Base-by-base conservation (phyloP, 2,113 vertebrate genomes). In the Salvator merianae region DNA sequence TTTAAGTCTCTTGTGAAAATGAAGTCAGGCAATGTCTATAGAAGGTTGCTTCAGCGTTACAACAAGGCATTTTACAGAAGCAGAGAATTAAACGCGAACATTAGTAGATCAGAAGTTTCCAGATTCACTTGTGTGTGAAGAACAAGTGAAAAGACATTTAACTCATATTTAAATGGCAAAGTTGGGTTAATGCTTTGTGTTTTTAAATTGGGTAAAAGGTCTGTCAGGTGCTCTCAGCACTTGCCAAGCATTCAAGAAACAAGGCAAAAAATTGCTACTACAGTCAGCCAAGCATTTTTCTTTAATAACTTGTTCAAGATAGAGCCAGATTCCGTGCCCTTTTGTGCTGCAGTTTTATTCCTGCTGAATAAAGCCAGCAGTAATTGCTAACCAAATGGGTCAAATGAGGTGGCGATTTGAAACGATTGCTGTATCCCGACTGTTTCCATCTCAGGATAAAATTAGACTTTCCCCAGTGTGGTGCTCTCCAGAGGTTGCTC, bases 311-410 rank as follows among this genome's bases (percentile, higher is more conserved):
- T 83, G 50, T 36, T 81, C 81, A 47, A 40, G 74, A 38, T 65
- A 78, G 0, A 84, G 84, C 83, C 72, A 77, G 86, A 83, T 86
- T 90, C 36, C 85, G 34, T 86, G 66, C n/a, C 40, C 77, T 86
- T 91, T 94, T 90, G 73, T 90, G 78, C 81, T 85, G 81, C 20
- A 79, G 75, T 18, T 68, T 65, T 88, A 81, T 86, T 72, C 76
- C 82, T 86, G 16, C 81, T 85, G 84, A 92, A 36, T 85, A 86
- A 83, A 73, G 65, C 36, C 47, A 36, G 83, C 85, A 83, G 79
- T 86, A 93, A 91, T 86, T 84, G 36, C 76, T 70, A 85, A 90
- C 43, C 74, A 89, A 91, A 82, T 34, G 74, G 78, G 83, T 92
- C 86, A 90, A 88, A 69, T 88, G 87, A 84, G 78, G 70, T 86